Evolutionary conservation across 2,113 vertebrate genomes (phyloP), one percentile per base, ranked within the genome.

Genomic region (Tretioscincus oriximinensis): DNA sequence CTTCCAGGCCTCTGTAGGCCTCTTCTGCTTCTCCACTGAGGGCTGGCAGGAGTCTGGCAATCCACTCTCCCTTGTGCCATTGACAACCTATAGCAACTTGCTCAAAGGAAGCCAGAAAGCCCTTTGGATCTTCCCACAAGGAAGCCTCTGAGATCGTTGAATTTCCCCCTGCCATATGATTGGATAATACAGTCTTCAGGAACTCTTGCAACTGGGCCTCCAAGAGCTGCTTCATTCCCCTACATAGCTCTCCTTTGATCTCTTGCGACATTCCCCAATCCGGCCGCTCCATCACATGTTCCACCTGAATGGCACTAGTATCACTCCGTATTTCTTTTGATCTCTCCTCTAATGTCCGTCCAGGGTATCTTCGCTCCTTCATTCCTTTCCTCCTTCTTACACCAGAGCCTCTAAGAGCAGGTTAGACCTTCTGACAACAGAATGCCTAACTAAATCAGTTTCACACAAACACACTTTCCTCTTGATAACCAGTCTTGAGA

Each of bases 161-260:
- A 22, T 41, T 9, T 58, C 51, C 14, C 3, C 16, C 21, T n/a
- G 11, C 54, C 1, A 24, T 5, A 11, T 79, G 51, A 28, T 0
- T 5, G 26, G 77, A 21, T 18, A 45, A 51, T 6, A 79, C 51
- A 1, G 14, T 79, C 67, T 45, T 70, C 49, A 78, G 67, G 66
- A 78, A 58, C 14, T 78, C 51, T 31, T 78, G 77, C 77, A 66
- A 78, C 14, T 78, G 77, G 66, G 51, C 31, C 11, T 78, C 77
- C 77, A 47, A 69, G 21, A 7, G 63, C 22, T 66, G 5, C 9
- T 78, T 47, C 66, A 70, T 69, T 14, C 4, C 5, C 31, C 41
- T 78, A 29, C 22, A 20, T n/a, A 51, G 16, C 5, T 60, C 77
- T 20, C 22, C 22, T 69, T 41, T 67, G 76, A 21, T 11, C 8